Evolutionary conservation across 2,797 vertebrate species (phyloP), one percentile per base, ranked within the genome.

Genomic region (Danionella dracula): DNA sequence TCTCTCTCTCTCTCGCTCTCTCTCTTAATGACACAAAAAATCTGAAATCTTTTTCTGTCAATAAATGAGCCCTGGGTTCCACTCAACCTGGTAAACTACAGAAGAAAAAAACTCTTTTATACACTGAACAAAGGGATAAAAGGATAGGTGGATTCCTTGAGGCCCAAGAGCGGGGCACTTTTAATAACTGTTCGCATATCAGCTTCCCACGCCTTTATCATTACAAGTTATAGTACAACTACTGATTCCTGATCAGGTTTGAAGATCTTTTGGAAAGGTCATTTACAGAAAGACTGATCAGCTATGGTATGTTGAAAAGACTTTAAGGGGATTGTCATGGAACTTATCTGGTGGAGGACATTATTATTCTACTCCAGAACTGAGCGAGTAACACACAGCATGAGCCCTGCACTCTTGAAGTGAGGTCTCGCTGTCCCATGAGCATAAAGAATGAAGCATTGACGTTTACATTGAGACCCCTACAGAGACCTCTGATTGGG

Each of bases 351-450:
- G 58, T 81, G 60, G 67, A 76, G 8, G 71, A 78, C 82, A 87
- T 88, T 88, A 86, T 87, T 87, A 88, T 87, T 87, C 85, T 83
- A 69, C 74, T 69, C 75, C 77, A 78, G 81, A 84, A 82, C 77
- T 81, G 79, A 84, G 80, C 60, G 73, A 68, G 75, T 78, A 80
- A 79, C 83, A 85, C 83, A 86, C 82, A 82, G 76, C 75, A 76
- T 86, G 83, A 84, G 80, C 78, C 79, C 59, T 79, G 80, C 80
- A 78, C 74, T 40, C 71, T 82, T 76, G 44, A 74, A 63, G 67
- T 42, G 60, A 51, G 51, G 61, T 73, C 57, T 56, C 21, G 44
- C 54, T 73, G 38, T 66, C 71, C 62, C 11, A 49, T 55, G 62
- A 69, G 56, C 23, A 29, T 42, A 16, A 38, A 67, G 59, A 76